Evolutionary conservation across 2,113 vertebrate species (phyloP), one percentile per base, ranked within the genome.

Genomic region (Polyodon spathula): DNA sequence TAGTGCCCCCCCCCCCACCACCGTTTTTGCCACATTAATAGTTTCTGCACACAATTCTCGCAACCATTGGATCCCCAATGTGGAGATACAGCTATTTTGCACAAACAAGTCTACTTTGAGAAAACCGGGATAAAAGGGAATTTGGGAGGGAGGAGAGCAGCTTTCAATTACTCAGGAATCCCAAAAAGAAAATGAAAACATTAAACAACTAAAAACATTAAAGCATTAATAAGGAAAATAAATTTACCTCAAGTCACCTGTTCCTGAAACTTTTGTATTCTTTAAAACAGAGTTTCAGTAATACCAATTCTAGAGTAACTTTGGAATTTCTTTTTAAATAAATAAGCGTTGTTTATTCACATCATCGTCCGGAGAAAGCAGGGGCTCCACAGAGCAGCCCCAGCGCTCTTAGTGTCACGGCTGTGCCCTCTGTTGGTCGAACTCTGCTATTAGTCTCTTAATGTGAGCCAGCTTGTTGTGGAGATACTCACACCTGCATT

Each of bases 401-500:
- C 17, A 40, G n/a, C 37, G 73, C 0, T 1, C 40, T 77, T 88
- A 88, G 70, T 81, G 82, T 84, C 80, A 88, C 10, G 78, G 71
- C 69, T 82, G 79, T 14, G 68, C 78, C 73, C 82, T 82, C 66
- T 68, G 79, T 77, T 89, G 79, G 82, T 94, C 90, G 69, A 85
- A 93, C 73, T 94, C 89, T 60, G 77, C 72, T 75, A 92, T 88
- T 6, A 92, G 88, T 66, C 84, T 84, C 77, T 93, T 95, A 74
- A 93, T 95, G 76, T 94, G 89, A 68, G 88, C 86, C 80, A 96
- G 73, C 75, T 95, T 97, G 75, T 87, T 90, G 81, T 92, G 91
- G 76, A 97, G 87, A 76, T 93, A 93, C 75, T 91, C 84, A 53
- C 87, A 94, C 78, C 89, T 88, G 44, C 79, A 81, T 58, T 95